Base-by-base conservation (phyloP, 2,797 vertebrate genomes). In the Mormyrus hasselquistii region DNA sequence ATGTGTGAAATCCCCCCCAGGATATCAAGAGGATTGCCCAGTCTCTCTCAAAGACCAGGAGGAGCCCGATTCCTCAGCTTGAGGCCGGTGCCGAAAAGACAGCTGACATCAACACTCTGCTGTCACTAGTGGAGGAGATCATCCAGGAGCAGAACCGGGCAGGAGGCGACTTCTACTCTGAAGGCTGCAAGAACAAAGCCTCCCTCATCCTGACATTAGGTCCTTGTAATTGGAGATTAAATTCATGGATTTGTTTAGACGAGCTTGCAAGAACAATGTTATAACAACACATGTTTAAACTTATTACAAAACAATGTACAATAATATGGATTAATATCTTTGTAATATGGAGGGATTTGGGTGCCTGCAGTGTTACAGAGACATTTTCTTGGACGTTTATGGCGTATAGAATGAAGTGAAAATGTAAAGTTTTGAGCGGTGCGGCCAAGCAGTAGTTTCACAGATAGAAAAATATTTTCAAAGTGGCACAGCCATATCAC, bases 81-180 rank as follows among this genome's bases (percentile, higher is more conserved):
- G 92, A 92, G 89, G 82, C 94, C 90, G 95, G 97, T 59, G 93
- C 94, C 16, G 93, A 94, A 84, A 96, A 96, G 91, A 93, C 92
- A 62, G 91, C 92, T 0, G 97, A 98, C 90, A 98, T 99, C 91
- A 98, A 98, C 92, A 92, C 93, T 12, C 95, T 99, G 79, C 92
- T 99, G 90, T 96, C 97, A 83, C 38, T 99, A 91, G 95, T 98
- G 89, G 98, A 98, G 92, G 96, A 97, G 4, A 95, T 97, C 73
- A 96, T 99, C 91, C 94, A 94, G 87, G 95, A 96, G 91, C 97
- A 98, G 92, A 97, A 96, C 91, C 92, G 90, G 92, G 82, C 55
- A 0, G 90, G 92, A 0, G 94, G 94, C 86, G 94, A 94, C 84
- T 96, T 97, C 92, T 96, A 95, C 87, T 94, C 94, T 1, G 95